Percentiles rank a stretch among this genome's conserved stretches.
These are phyloP conservation scores for Paguma larvata DNA, from an alignment of 2,797 vertebrate genomes.

Conservation along the genomic window DNA sequence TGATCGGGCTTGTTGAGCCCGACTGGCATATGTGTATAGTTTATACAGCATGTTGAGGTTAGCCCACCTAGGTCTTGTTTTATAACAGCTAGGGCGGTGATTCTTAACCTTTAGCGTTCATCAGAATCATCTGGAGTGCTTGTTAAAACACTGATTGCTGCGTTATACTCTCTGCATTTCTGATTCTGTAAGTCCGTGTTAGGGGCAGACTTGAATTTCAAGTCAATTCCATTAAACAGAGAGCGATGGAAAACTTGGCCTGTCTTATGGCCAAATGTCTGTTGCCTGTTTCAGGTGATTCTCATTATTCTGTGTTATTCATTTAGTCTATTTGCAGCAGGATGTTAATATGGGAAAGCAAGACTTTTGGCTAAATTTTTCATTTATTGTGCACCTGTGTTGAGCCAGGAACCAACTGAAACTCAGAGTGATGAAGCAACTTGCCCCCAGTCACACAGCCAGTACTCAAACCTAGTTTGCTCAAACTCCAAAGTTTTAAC, in stretches of 20 bases:
- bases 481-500: background rate
- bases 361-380: background rate
- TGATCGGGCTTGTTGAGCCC: background rate
- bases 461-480: background rate
- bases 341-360: background rate
- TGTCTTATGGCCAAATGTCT: background rate
- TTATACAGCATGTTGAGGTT: background rate
- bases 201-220: background rate
- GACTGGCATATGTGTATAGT: background rate
- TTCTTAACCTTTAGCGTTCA: background rate
- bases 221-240: background rate
- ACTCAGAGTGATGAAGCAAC: background rate
- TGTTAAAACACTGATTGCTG: background rate
- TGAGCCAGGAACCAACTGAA: background rate
- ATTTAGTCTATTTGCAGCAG: background rate
- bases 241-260: background rate
- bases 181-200: background rate
- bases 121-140: background rate
- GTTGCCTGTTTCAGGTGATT: background rate
- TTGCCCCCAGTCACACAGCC: background rate
- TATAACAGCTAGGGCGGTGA: background rate
- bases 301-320: background rate
- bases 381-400: background rate
- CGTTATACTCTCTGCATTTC: background rate
- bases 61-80: background rate